Conservation (phyloP, 2,797 vertebrate species). For the Coregonus sp. region DNA sequence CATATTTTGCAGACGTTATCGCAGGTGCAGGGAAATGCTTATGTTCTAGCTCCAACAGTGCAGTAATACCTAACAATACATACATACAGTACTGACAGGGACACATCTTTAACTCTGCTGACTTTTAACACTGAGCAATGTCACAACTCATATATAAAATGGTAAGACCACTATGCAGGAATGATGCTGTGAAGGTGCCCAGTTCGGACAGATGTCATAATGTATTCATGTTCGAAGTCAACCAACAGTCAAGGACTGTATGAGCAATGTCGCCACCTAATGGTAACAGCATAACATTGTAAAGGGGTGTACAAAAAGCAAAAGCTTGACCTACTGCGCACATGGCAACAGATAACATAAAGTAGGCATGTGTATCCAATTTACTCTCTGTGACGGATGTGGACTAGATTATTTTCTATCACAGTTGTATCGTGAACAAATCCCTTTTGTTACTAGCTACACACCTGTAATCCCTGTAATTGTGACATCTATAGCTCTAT, state of each 20-base stretch:
- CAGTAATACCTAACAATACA: not conserved
- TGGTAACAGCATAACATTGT: slow-evolving; percentile 35
- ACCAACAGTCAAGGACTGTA: slow-evolving; percentile 12
- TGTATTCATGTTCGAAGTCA: slow-evolving; percentile 18
- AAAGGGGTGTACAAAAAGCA: not conserved
- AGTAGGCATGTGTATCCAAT: not conserved
- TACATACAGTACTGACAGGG: not conserved
- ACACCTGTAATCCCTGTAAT: not conserved
- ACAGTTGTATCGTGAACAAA: not conserved
- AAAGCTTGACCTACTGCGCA: not conserved
- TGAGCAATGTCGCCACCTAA: slow-evolving; percentile 56
- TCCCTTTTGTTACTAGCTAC: not conserved
- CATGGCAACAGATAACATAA: not conserved
- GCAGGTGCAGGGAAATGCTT: no score
- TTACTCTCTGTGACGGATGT: not conserved
- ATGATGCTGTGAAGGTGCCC: not conserved
- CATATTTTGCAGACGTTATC: no score
- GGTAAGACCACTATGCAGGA: not conserved
- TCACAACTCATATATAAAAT: not conserved
- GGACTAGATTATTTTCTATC: not conserved
- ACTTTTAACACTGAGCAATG: not conserved
- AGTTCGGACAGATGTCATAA: not conserved
- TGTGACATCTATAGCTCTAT: no score
- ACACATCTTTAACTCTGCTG: not conserved
- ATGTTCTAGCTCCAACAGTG: no score